Evolutionary conservation across 2,113 vertebrate genomes (phyloP).

Genomic region (Tichodroma muraria): DNA sequence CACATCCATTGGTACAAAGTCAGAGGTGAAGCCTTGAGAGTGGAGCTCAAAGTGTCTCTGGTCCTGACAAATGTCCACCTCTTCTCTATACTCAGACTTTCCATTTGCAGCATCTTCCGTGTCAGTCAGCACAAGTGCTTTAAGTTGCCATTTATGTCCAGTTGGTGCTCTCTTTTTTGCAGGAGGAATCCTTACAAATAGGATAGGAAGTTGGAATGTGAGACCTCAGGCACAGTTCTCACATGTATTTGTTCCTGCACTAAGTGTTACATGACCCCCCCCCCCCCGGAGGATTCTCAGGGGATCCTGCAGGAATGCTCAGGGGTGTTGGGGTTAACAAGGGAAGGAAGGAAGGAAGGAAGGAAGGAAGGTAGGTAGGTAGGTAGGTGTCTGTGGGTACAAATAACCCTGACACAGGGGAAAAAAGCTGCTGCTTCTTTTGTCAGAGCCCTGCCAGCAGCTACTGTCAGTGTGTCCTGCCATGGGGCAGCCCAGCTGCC

Average conservation of each 20-base stretch:
- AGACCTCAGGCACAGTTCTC: background rate
- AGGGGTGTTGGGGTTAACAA: background rate
- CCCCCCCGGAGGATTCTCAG: no score
- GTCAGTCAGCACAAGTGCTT: background rate
- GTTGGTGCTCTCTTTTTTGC: background rate
- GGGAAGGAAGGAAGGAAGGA: background rate
- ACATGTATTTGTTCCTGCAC: background rate
- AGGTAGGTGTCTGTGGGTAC: background rate
- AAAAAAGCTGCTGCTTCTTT: background rate
- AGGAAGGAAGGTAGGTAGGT: no score
- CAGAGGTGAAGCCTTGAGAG: background rate
- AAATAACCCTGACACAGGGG: background rate
- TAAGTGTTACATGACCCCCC: accelerated
- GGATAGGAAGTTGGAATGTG: background rate
- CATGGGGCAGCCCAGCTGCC: background rate
- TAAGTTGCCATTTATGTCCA: background rate
- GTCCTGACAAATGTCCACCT: background rate
- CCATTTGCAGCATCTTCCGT: background rate
- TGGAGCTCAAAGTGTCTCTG: background rate
- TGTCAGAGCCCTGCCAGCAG: background rate
- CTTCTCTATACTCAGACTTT: background rate
- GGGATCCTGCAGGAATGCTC: background rate
- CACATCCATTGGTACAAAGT: background rate
- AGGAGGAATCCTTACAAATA: background rate
- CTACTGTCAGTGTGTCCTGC: background rate